phyloP scores from a whole-genome alignment of 2,797 vertebrate species.

The Dallia pectoralis region DNA sequence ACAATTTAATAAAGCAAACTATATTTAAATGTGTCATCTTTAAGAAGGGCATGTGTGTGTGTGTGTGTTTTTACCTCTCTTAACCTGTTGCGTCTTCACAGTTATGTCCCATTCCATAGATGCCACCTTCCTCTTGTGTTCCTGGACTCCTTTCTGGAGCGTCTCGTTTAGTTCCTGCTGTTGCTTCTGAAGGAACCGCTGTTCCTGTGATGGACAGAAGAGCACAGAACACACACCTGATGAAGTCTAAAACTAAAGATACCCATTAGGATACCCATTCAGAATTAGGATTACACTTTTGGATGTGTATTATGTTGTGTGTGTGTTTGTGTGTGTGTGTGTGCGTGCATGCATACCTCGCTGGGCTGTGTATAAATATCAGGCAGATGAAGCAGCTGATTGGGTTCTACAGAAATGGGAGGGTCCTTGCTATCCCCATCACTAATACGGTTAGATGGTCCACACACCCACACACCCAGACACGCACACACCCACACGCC shows the following conservation, averaged over 20 bases:
- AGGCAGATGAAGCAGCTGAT: too few relatives aligned
- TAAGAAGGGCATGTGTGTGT: too few relatives aligned
- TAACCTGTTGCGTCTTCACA: slow-evolving; percentile 67
- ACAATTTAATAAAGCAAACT: too few relatives aligned
- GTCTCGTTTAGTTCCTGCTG: slow-evolving; percentile 70
- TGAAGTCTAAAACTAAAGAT: too few relatives aligned
- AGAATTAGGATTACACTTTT: too few relatives aligned
- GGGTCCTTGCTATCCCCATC: too few relatives aligned
- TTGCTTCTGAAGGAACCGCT: slow-evolving; percentile 66
- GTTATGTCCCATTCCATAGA: slow-evolving; percentile 66
- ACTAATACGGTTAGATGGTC: background rate
- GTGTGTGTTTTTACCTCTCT: slow-evolving; percentile 63
- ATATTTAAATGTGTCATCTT: too few relatives aligned
- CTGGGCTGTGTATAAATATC: slow-evolving; percentile 13
- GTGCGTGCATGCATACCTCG: slow-evolving; percentile 50
- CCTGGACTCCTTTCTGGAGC: slow-evolving; percentile 69
- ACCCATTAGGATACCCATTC: too few relatives aligned
- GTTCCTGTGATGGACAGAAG: slow-evolving; percentile 37
- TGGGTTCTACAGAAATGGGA: too few relatives aligned
- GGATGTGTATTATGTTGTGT: too few relatives aligned
- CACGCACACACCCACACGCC: too few relatives aligned
- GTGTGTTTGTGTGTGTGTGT: background rate
- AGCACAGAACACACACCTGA: slow-evolving; percentile 11
- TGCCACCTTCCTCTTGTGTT: slow-evolving; percentile 69
- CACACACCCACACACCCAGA: background rate